Evolutionary conservation across 2,888 invertebrate species (phyloP).

Genomic region (Arctia plantaginis): DNA sequence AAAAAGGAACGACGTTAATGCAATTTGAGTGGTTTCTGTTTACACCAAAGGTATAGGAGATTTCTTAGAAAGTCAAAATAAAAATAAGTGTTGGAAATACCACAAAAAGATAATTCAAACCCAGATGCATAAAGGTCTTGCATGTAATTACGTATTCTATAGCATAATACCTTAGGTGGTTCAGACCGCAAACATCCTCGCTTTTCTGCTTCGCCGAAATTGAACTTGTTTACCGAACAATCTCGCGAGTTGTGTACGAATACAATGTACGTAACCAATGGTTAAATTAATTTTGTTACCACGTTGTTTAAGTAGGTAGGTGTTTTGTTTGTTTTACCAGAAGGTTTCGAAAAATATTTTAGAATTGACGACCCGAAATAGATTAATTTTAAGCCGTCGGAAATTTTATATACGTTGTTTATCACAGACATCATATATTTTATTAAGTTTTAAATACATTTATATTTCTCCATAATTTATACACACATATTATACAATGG

Average conservation of each 20-base stretch:
- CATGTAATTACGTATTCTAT: slow-evolving; percentile 39
- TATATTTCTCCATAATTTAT: too few relatives aligned
- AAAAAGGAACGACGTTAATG: not conserved
- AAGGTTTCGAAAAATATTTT: slow-evolving; percentile 11
- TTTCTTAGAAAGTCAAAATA: not conserved
- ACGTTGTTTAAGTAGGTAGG: slow-evolving; percentile 32
- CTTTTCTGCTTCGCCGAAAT: slow-evolving; percentile 44
- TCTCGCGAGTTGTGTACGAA: slow-evolving; percentile 37
- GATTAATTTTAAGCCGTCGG: not conserved
- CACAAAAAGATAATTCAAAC: slow-evolving; percentile 17
- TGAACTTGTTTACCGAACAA: slow-evolving; percentile 54
- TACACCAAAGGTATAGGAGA: not conserved
- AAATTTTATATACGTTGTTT: not conserved
- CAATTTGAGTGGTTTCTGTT: not conserved
- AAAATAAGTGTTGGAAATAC: not conserved
- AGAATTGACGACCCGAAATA: not conserved
- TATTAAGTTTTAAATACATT: too few relatives aligned
- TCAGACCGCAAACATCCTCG: slow-evolving; percentile 47
- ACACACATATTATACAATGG: too few relatives aligned
- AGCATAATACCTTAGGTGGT: slow-evolving; percentile 48
- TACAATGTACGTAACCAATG: slow-evolving; percentile 38
- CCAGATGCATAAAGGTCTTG: slow-evolving; percentile 36
- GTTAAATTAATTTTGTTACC: slow-evolving; percentile 46
- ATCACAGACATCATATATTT: too few relatives aligned
- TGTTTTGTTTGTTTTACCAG: slow-evolving; percentile 32